These are phyloP conservation scores for Agelas oroides DNA, from an alignment of 37 sponge, comb jelly and placozoan genomes.

Conservation along the genomic window DNA sequence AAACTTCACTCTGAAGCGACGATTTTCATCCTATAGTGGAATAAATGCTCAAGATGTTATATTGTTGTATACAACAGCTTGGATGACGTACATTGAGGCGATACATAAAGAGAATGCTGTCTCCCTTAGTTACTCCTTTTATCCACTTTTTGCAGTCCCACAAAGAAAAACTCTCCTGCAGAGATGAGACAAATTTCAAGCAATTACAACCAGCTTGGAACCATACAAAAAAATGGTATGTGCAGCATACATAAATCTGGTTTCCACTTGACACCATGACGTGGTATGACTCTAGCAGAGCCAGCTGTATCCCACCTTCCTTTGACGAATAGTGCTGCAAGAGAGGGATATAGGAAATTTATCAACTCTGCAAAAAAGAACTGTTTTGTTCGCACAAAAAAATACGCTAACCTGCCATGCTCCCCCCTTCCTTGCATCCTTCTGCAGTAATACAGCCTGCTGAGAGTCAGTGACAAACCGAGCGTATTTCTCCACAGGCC, in stretches of 20 bases:
- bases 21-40: constrained; percentile 40
- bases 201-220: background rate
- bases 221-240: background rate
- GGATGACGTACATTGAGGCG: constrained; percentile 18
- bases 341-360: background rate
- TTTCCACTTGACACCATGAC: constrained; percentile 57
- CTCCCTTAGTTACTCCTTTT: constrained; percentile 80
- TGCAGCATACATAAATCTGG: constrained; percentile 35
- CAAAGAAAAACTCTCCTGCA: constrained; percentile 90
- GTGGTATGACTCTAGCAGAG: constrained; percentile 56
- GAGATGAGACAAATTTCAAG: background rate
- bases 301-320: constrained; percentile 36
- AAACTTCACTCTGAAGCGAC: constrained; percentile 80
- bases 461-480: constrained; percentile 35
- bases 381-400: background rate
- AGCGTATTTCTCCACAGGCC: constrained; percentile 84
- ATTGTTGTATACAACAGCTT: too few species aligned
- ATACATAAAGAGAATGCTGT: constrained; percentile 85
- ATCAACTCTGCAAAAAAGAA: background rate
- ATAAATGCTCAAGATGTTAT: too few species aligned
- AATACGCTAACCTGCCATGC: constrained; percentile 50
- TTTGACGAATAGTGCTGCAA: constrained; percentile 53
- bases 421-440: constrained; percentile 18
- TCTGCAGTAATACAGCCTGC: constrained; percentile 3
- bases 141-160: constrained; percentile 83